A percentile compares a stretch with the other conserved stretches of the same genome.
Evolutionary conservation across 2,113 vertebrate species (phyloP).

Genomic region (Brachypteracias leptosomus): DNA sequence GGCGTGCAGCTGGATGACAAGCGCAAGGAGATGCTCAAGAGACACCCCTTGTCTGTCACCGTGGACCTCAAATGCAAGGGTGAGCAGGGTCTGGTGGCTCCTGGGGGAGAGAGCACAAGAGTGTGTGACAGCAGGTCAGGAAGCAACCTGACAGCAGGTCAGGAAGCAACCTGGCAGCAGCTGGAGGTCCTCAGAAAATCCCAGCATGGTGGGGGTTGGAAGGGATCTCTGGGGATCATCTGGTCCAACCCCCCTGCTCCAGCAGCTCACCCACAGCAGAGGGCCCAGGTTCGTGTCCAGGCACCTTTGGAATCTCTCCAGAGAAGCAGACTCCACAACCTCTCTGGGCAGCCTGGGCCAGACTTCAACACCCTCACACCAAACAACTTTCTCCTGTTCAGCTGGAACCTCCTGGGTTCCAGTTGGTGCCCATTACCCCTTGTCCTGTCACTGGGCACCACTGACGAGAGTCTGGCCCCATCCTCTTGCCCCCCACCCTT

Average conservation of each 20-base stretch:
- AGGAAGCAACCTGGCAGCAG: not conserved
- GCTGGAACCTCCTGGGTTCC: too few relatives aligned
- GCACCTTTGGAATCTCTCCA: too few relatives aligned
- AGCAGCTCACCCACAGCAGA: too few relatives aligned
- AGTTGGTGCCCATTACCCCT: too few relatives aligned
- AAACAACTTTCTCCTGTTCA: too few relatives aligned
- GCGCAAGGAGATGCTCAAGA: constrained; percentile 94
- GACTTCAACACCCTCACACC: too few relatives aligned
- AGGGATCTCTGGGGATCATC: not conserved
- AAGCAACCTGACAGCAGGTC: not conserved
- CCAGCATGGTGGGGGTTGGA: not conserved
- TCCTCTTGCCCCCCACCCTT: too few relatives aligned
- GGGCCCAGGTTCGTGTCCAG: too few relatives aligned
- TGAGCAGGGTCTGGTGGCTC: not conserved
- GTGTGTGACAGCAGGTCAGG: not conserved
- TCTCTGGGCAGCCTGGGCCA: too few relatives aligned
- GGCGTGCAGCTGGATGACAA: constrained; percentile 96
- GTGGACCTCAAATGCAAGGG: constrained; percentile 94
- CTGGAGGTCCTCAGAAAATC: not conserved
- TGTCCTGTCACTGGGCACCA: too few relatives aligned
- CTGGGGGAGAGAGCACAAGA: fast-evolving
- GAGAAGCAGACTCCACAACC: too few relatives aligned
- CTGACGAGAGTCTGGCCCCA: too few relatives aligned
- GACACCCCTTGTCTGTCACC: constrained; percentile 89
- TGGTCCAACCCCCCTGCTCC: not conserved